Percentiles rank a stretch among this genome's conserved stretches.
Conservation (phyloP, 1,140 invertebrate species). For the Zaprionus gabonicus region DNA sequence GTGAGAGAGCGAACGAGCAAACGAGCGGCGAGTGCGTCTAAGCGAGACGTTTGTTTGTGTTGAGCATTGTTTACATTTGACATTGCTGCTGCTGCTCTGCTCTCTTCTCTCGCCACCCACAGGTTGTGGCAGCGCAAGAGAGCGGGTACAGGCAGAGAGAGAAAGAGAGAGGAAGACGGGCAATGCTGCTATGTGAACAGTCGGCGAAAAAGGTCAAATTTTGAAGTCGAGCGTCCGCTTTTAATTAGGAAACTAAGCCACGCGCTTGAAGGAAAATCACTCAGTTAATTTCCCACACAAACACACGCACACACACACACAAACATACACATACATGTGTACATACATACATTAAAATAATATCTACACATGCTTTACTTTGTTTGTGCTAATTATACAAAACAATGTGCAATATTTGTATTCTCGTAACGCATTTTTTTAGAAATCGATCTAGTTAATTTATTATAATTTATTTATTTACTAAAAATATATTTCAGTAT, state of each 20-base stretch:
- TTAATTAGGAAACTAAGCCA: slow-evolving; percentile 73
- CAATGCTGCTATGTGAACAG: slow-evolving; percentile 10
- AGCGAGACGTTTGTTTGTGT: slow-evolving; percentile 52
- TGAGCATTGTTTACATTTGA: slow-evolving; percentile 52
- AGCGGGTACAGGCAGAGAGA: slow-evolving; percentile 12
- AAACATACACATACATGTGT: neutral
- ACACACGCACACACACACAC: neutral
- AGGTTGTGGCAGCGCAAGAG: slow-evolving; percentile 38
- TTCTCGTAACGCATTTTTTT: no score
- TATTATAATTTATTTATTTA: no score
- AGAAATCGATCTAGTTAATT: no score
- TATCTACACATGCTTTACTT: no score
- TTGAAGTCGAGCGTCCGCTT: slow-evolving; percentile 56
- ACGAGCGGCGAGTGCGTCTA: slow-evolving; percentile 67
- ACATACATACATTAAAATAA: no score
- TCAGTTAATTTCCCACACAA: slow-evolving; percentile 1
- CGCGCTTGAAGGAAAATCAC: slow-evolving; percentile 33
- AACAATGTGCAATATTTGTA: no score
- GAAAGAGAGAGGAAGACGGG: no score
- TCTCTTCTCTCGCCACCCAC: slow-evolving; percentile 38
- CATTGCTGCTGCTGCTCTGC: slow-evolving; percentile 35
- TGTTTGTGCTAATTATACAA: no score
- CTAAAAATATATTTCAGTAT: no score
- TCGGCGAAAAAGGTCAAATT: slow-evolving; percentile 71
- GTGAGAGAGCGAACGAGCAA: slow-evolving; percentile 45